phyloP scores from a whole-genome alignment of 2,888 invertebrate species.

The Notodonta dromedarius region DNA sequence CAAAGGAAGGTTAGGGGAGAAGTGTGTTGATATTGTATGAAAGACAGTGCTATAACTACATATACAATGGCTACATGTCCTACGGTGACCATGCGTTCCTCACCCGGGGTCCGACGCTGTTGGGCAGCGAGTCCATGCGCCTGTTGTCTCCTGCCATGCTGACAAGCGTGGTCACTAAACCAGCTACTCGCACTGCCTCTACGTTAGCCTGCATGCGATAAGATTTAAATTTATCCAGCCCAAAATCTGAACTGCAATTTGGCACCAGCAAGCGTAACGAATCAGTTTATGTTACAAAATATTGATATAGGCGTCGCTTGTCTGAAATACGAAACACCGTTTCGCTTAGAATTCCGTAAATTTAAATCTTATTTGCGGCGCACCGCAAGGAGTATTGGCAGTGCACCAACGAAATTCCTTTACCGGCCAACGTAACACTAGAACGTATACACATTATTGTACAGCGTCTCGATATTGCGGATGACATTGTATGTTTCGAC shows the following conservation, averaged over 20 bases:
- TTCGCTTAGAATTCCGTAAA: conserved; percentile 60
- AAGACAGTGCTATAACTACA: conserved; percentile 15
- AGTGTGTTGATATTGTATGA: conserved; percentile 7
- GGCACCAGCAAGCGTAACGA: conserved; percentile 35
- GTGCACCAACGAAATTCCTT: conserved; percentile 60
- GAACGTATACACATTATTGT: conserved; percentile 54
- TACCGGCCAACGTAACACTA: conserved; percentile 54
- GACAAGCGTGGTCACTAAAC: conserved; percentile 92
- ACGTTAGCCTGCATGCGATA: conserved; percentile 88
- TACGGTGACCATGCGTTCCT: conserved; percentile 54
- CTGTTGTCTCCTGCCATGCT: conserved; percentile 89
- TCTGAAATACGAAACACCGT: conserved; percentile 48
- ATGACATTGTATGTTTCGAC: conserved; percentile 60
- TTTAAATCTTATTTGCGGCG: conserved; percentile 79
- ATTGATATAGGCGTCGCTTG: conserved; percentile 40
- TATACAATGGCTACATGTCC: conserved; percentile 25
- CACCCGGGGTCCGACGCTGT: conserved; percentile 83
- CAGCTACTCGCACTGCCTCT: conserved; percentile 92
- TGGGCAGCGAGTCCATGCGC: conserved; percentile 79
- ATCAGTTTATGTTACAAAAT: conserved; percentile 34
- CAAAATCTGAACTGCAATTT: conserved; percentile 44
- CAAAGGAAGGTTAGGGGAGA: background rate
- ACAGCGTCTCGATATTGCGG: conserved; percentile 52
- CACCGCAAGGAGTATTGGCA: conserved; percentile 65
- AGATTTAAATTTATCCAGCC: conserved; percentile 79